Percentiles rank a stretch among this genome's conserved stretches.
Evolutionary conservation across 2,797 vertebrate species (phyloP).

Genomic region (Anguilla anguilla): DNA sequence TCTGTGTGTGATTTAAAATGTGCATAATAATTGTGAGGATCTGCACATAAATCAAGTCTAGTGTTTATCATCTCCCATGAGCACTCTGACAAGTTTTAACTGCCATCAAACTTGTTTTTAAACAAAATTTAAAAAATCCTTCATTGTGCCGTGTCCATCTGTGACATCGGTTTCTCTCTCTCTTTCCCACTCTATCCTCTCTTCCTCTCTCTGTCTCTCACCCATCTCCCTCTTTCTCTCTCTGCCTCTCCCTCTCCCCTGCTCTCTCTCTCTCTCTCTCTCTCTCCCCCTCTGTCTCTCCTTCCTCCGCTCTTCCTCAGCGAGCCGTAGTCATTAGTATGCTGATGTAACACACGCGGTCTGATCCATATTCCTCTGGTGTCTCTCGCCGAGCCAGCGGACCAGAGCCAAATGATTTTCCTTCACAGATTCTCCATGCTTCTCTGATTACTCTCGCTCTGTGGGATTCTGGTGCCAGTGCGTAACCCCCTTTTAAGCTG

Average conservation of each 20-base stretch:
- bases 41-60: too few species aligned
- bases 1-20: too few species aligned
- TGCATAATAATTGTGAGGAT: too few species aligned
- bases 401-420: neutral
- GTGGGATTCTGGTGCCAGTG: neutral
- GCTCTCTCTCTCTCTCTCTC: neutral
- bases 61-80: too few species aligned
- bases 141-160: neutral
- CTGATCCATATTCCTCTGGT: constrained; percentile 12
- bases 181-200: neutral
- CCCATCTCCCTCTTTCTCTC: neutral
- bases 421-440: constrained; percentile 3
- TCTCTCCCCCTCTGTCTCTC: neutral
- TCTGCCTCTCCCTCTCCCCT: neutral
- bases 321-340: neutral
- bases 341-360: neutral
- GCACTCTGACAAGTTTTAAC: too few species aligned
- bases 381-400: neutral
- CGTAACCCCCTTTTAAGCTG: neutral
- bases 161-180: neutral
- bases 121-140: too few species aligned
- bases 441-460: neutral
- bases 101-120: neutral
- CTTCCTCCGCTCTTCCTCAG: neutral
- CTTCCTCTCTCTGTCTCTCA: neutral